These are phyloP conservation scores for Falco naumanni DNA, from an alignment of 2,797 vertebrate species.

Conservation along the genomic window DNA sequence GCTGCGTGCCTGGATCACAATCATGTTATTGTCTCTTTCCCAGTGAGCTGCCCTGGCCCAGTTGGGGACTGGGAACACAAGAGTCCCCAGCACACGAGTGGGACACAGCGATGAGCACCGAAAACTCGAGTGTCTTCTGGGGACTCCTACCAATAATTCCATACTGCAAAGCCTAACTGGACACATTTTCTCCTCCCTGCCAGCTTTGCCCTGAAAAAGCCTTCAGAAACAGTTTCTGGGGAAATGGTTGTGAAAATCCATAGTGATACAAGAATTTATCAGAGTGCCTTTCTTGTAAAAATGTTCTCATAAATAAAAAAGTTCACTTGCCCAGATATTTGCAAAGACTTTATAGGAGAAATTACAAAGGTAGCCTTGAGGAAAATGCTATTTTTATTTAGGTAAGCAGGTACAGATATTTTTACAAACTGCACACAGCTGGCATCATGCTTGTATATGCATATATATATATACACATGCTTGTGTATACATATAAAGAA, in stretches of 20 bases:
- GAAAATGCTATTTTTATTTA: background rate
- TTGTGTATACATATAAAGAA: background rate
- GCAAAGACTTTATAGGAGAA: background rate
- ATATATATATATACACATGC: background rate
- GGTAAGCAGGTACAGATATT: background rate
- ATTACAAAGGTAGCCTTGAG: background rate
- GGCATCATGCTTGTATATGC: background rate
- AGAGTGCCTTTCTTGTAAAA: background rate
- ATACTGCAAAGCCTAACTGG: background rate
- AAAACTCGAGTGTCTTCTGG: background rate
- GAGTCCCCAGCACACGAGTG: background rate
- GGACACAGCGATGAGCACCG: background rate
- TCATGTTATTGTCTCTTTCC: background rate
- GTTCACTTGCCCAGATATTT: background rate
- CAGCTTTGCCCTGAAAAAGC: background rate
- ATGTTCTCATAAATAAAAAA: background rate
- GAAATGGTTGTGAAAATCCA: background rate
- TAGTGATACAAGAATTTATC: background rate
- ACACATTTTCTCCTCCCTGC: background rate
- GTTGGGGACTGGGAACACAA: background rate
- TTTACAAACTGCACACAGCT: background rate
- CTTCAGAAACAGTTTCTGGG: background rate
- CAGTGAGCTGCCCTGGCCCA: background rate
- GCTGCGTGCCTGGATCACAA: background rate
- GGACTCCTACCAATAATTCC: background rate